Evolutionary conservation across 2,888 invertebrate genomes (phyloP).

Genomic region (Podotricha telesiphe): DNA sequence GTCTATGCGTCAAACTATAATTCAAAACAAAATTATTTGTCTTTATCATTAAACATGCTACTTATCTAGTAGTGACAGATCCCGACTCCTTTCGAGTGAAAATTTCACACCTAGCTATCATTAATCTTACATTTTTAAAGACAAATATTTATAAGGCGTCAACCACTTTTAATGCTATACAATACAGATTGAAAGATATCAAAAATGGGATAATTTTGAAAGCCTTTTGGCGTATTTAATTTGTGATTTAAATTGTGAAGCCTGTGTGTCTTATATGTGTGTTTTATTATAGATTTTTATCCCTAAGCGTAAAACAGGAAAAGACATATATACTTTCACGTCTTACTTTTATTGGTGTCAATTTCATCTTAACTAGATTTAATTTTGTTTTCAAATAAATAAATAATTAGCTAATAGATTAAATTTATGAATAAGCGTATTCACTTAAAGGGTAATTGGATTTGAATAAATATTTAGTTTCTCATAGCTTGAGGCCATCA

Average conservation of each 20-base stretch:
- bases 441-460: neutral
- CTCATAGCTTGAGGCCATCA: slow-evolving; percentile 17
- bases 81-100: slow-evolving; percentile 36
- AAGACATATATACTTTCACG: too few species aligned
- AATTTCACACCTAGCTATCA: slow-evolving; percentile 71
- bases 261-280: too few species aligned
- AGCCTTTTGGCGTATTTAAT: neutral
- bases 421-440: neutral
- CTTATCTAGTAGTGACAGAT: slow-evolving; percentile 47
- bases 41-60: slow-evolving; percentile 35
- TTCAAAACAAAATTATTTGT: slow-evolving; percentile 35
- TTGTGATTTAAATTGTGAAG: neutral
- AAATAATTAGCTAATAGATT: neutral
- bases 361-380: neutral
- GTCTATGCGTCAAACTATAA: slow-evolving; percentile 28
- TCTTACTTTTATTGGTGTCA: too few species aligned
- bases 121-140: slow-evolving; percentile 67
- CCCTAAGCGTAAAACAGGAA: too few species aligned
- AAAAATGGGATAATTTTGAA: neutral
- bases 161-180: slow-evolving; percentile 47
- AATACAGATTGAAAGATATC: slow-evolving; percentile 48
- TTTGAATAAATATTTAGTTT: slow-evolving; percentile 25
- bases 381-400: neutral
- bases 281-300: too few species aligned
- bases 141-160: slow-evolving; percentile 54